phyloP scores from a whole-genome alignment of 2,797 vertebrate species.

The Liparis tanakae region DNA sequence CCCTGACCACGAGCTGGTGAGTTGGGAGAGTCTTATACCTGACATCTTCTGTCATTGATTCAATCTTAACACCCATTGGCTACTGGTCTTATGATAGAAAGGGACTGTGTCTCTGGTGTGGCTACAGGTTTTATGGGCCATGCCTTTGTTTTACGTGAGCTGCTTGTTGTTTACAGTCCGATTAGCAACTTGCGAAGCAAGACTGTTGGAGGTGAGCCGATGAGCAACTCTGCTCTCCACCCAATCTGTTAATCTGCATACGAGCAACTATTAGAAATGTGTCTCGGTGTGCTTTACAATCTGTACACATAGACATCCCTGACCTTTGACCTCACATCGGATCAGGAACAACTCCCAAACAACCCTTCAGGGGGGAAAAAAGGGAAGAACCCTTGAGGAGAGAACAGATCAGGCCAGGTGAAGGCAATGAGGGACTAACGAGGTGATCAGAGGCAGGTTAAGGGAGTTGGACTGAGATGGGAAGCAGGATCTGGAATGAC shows the following conservation, averaged over 20 bases:
- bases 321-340: too few relatives aligned
- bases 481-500: too few relatives aligned
- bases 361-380: too few relatives aligned
- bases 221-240: not conserved
- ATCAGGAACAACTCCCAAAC: too few relatives aligned
- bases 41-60: not conserved
- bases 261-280: too few relatives aligned
- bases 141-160: not conserved
- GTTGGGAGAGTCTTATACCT: constrained; percentile 8
- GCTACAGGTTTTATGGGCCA: not conserved
- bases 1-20: constrained; percentile 88
- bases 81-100: not conserved
- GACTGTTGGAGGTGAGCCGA: not conserved
- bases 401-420: too few relatives aligned
- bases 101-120: not conserved
- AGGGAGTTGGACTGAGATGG: too few relatives aligned
- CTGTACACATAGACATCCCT: too few relatives aligned
- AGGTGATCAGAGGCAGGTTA: too few relatives aligned
- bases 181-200: not conserved
- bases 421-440: too few relatives aligned
- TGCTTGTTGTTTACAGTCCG: not conserved
- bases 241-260: not conserved
- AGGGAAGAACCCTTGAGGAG: too few relatives aligned
- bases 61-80: not conserved
- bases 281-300: too few relatives aligned